A percentile compares a stretch with the other conserved stretches of the same genome.
Evolutionary conservation across 2,113 vertebrate genomes (phyloP).

Genomic region (Plecturocebus donacophilus): DNA sequence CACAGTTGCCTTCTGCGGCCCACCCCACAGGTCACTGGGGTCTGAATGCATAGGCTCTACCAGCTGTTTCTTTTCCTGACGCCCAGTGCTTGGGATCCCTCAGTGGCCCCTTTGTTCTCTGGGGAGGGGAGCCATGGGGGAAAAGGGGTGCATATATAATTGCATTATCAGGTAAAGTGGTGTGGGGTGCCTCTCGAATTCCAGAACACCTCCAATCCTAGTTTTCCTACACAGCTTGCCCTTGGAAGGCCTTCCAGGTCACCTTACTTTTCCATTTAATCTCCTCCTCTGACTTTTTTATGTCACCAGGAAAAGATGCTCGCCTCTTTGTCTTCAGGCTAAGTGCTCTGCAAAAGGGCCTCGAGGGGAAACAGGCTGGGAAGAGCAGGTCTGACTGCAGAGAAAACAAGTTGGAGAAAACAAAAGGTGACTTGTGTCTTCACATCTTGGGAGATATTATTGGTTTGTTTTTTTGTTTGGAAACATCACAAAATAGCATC

Average conservation of each 20-base stretch:
- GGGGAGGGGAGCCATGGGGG: background rate
- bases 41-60: background rate
- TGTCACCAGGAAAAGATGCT: slow-evolving; percentile 92
- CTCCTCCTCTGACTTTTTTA: background rate
- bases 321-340: slow-evolving; percentile 96
- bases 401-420: slow-evolving; percentile 98
- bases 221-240: background rate
- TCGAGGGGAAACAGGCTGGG: slow-evolving; percentile 89
- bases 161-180: background rate
- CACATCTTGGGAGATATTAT: background rate
- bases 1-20: fast-evolving
- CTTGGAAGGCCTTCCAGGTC: background rate
- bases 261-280: background rate
- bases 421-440: slow-evolving; percentile 89
- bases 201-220: background rate
- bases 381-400: slow-evolving; percentile 93
- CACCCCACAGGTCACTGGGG: fast-evolving
- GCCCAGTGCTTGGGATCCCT: background rate
- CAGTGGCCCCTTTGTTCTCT: background rate
- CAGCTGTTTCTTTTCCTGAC: background rate
- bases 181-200: background rate
- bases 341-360: slow-evolving; percentile 87
- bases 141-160: background rate
- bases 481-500: background rate
- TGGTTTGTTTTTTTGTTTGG: slow-evolving; percentile 20